Percentiles rank a stretch among this genome's conserved stretches.
These are phyloP conservation scores for Oreochromis tanganicae DNA, from an alignment of 2,113 vertebrate species.

Conservation along the genomic window DNA sequence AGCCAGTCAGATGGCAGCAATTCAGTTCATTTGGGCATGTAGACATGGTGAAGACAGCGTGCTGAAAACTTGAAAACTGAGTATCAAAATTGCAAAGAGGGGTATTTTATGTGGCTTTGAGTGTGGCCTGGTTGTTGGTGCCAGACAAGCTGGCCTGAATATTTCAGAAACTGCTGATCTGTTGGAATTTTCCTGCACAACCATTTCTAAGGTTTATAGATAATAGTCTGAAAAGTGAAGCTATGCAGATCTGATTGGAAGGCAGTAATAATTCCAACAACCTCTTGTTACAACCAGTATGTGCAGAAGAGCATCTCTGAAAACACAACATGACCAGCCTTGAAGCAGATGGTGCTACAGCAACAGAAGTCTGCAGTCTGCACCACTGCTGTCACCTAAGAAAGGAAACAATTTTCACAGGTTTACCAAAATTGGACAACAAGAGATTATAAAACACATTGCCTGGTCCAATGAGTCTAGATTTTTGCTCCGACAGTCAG, in stretches of 20 bases:
- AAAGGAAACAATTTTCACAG: background rate
- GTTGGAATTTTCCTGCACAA: background rate
- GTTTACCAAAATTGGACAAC: background rate
- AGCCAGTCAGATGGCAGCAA: background rate
- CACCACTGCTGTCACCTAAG: background rate
- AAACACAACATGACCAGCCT: too few relatives aligned
- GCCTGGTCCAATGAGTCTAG: background rate
- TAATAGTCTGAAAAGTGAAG: background rate
- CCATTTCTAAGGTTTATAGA: background rate
- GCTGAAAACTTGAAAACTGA: background rate
- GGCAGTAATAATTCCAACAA: background rate
- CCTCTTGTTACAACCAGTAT: background rate
- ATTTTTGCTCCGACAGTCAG: background rate
- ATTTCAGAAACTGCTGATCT: background rate
- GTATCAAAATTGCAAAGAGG: background rate
- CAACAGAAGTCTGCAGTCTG: background rate
- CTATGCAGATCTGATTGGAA: background rate
- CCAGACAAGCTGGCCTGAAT: background rate
- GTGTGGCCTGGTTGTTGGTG: background rate
- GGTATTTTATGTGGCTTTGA: background rate
- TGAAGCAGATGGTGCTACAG: too few relatives aligned
- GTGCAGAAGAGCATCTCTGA: background rate
- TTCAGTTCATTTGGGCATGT: background rate
- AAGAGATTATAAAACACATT: background rate
- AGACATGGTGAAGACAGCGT: background rate